Percentiles rank a stretch among this genome's conserved stretches.
These are phyloP conservation scores for Microplitis mediator DNA, from an alignment of 1,140 invertebrate species.

Conservation along the genomic window DNA sequence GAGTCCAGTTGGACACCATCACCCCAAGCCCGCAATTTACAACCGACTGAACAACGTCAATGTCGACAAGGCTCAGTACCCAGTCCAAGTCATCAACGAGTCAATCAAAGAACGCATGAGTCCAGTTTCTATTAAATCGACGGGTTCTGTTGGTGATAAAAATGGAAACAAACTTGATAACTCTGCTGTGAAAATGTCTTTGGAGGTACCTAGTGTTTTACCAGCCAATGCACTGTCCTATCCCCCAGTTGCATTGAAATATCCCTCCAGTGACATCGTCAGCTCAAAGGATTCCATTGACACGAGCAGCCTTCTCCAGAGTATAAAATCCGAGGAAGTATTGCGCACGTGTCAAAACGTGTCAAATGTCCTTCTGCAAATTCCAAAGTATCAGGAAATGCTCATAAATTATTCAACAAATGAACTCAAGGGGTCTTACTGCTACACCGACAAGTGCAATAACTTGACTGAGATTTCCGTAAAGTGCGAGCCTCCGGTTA, in stretches of 20 bases:
- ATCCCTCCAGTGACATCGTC: slow-evolving; percentile 40
- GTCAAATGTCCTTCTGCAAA: slow-evolving; percentile 55
- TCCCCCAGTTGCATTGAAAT: slow-evolving; percentile 41
- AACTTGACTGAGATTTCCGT: slow-evolving; percentile 48
- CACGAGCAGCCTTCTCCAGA: slow-evolving; percentile 44
- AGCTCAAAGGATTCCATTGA: slow-evolving; percentile 41
- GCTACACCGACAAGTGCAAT: slow-evolving; percentile 55
- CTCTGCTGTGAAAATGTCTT: neutral
- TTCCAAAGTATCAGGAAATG: slow-evolving; percentile 58
- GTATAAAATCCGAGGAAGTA: slow-evolving; percentile 55
- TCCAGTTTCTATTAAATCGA: neutral
- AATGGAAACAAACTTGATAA: slow-evolving; percentile 5
- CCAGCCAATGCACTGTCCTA: slow-evolving; percentile 39
- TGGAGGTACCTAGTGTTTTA: neutral
- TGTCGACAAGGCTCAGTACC: neutral
- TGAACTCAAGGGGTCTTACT: slow-evolving; percentile 44
- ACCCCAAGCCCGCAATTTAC: neutral
- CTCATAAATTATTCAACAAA: slow-evolving; percentile 52
- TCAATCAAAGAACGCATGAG: neutral
- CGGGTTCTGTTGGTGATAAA: neutral
- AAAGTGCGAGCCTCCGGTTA: slow-evolving; percentile 50
- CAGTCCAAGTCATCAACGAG: neutral
- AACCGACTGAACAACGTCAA: neutral
- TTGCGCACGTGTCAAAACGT: slow-evolving; percentile 57
- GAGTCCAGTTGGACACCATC: slow-evolving; percentile 13